phyloP scores from a whole-genome alignment of 2,888 invertebrate species.

The Cataglyphis livida region DNA sequence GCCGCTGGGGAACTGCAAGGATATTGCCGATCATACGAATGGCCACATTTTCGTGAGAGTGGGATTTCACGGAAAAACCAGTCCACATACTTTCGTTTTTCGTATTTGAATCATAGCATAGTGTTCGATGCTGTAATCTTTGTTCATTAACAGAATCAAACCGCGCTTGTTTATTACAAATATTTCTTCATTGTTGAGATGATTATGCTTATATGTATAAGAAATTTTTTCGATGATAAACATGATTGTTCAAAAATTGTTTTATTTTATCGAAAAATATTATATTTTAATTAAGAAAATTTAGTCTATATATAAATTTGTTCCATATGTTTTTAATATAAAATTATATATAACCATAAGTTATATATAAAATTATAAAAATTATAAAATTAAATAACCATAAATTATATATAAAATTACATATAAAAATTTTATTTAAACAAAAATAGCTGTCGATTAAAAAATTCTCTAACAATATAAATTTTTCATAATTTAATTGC shows the following conservation, averaged over 20 bases:
- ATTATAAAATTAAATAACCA: no score
- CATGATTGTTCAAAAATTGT: background rate
- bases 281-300: background rate
- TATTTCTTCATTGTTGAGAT: background rate
- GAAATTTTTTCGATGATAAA: background rate
- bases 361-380: no score
- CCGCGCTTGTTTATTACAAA: background rate
- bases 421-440: background rate
- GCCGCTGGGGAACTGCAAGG: conserved; percentile 73
- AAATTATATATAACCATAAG: background rate
- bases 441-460: background rate
- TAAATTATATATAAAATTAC: background rate
- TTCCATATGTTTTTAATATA: background rate
- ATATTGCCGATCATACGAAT: conserved; percentile 85
- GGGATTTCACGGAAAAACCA: conserved; percentile 77
- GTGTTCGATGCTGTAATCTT: background rate
- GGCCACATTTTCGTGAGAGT: conserved; percentile 82
- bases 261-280: background rate
- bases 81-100: conserved; percentile 75
- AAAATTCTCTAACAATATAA: background rate
- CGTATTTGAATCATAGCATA: conserved; percentile 46
- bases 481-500: conserved; percentile 1
- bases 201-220: background rate
- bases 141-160: background rate
- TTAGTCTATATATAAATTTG: conserved; percentile 3